Percentiles rank a stretch among this genome's conserved stretches.
These are phyloP conservation scores for Schizaphis graminum DNA, from an alignment of 2,888 invertebrate species.

Conservation along the genomic window DNA sequence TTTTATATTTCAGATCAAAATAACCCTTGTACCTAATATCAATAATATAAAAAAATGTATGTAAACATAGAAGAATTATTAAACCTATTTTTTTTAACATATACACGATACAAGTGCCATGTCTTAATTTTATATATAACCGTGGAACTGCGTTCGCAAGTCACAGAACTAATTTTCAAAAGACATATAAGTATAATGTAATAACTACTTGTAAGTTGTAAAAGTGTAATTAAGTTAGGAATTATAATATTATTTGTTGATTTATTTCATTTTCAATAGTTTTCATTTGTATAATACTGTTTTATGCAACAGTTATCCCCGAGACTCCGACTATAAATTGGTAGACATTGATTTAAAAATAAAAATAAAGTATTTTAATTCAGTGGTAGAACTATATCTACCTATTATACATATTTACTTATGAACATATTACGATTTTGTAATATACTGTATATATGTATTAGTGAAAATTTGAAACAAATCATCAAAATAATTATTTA, in stretches of 20 bases:
- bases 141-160: neutral
- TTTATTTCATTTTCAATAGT: neutral
- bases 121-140: neutral
- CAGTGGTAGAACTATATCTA: no score
- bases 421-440: no score
- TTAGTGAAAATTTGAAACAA: no score
- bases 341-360: no score
- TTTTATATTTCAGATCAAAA: neutral
- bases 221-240: neutral
- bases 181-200: neutral
- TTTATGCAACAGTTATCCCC: no score
- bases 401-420: no score
- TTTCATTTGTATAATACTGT: no score
- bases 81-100: neutral
- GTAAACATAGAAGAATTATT: neutral
- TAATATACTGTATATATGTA: no score
- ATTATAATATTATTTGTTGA: neutral
- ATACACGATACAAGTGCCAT: no score
- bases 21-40: neutral
- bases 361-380: no score
- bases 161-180: neutral
- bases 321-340: no score
- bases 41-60: neutral
- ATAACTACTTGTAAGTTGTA: neutral
- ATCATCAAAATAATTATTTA: no score